A percentile compares a stretch with the other conserved stretches of the same genome.
These are phyloP conservation scores for Epinephelus lanceolatus DNA, from an alignment of 2,113 vertebrate genomes.

Conservation along the genomic window DNA sequence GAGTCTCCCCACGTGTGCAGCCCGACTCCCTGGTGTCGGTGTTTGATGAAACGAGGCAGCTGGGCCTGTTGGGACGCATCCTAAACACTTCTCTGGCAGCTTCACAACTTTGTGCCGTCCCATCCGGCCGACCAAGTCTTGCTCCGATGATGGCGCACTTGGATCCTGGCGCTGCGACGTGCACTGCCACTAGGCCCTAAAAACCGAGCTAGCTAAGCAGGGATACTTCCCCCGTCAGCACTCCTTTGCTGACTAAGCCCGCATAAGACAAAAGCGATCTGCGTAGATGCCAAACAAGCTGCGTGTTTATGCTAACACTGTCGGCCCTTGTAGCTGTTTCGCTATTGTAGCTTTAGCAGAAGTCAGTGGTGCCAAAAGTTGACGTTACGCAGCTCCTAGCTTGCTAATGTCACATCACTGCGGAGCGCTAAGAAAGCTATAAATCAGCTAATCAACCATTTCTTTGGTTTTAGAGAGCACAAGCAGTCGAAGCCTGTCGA, in stretches of 20 bases:
- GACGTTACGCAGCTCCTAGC: slow-evolving; percentile 6
- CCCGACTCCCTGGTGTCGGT: slow-evolving; percentile 25
- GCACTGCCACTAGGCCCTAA: slow-evolving; percentile 75
- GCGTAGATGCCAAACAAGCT: slow-evolving; percentile 4
- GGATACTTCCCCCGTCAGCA: slow-evolving; percentile 73
- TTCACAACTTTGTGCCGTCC: slow-evolving; percentile 45
- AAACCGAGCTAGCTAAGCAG: slow-evolving; percentile 75
- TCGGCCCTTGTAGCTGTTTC: background rate
- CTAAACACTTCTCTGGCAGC: background rate
- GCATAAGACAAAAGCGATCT: slow-evolving; percentile 67
- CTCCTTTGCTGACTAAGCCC: slow-evolving; percentile 70
- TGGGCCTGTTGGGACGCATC: slow-evolving; percentile 1
- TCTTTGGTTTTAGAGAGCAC: too few species aligned
- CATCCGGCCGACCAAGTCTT: slow-evolving; percentile 19
- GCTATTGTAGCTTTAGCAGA: background rate
- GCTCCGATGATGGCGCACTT: slow-evolving; percentile 74
- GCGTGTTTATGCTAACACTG: background rate
- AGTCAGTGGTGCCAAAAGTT: slow-evolving; percentile 8
- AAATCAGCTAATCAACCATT: background rate
- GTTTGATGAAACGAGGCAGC: slow-evolving; percentile 22
- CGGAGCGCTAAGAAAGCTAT: background rate
- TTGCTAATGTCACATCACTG: slow-evolving; percentile 19
- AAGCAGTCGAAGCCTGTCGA: background rate
- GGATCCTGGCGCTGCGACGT: slow-evolving; percentile 64
- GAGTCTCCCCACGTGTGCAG: slow-evolving; percentile 79